Percentiles rank a stretch among this genome's conserved stretches.
Conservation (phyloP, 2,888 invertebrate species). For the Drosophila kanekoi region DNA sequence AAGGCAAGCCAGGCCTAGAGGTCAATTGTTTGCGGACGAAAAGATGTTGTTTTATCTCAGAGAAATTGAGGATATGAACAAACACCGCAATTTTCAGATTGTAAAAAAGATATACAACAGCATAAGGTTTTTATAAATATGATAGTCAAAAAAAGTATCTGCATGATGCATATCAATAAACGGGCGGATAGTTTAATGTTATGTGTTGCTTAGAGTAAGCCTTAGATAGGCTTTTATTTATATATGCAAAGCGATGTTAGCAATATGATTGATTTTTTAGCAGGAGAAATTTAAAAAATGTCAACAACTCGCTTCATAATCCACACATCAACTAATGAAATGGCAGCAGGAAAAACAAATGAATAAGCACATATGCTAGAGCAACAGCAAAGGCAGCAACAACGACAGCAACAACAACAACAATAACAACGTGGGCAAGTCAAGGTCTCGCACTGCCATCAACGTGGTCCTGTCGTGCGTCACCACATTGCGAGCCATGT, state of each 20-base stretch:
- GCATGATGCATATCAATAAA: too few relatives aligned
- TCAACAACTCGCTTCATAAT: slow-evolving; percentile 29
- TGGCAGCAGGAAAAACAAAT: slow-evolving; percentile 27
- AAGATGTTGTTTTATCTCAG: too few relatives aligned
- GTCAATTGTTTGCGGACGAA: too few relatives aligned
- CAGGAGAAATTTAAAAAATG: slow-evolving; percentile 14
- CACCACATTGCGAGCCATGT: slow-evolving; percentile 50
- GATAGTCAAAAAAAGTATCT: too few relatives aligned
- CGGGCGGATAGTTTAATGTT: too few relatives aligned
- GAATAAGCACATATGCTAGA: slow-evolving; percentile 6
- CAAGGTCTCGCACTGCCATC: slow-evolving; percentile 18
- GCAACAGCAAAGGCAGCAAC: neutral
- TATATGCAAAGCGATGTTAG: too few relatives aligned
- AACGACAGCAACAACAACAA: slow-evolving; percentile 1
- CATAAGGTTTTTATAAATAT: too few relatives aligned
- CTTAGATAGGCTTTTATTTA: too few relatives aligned
- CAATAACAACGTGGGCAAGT: slow-evolving; percentile 3
- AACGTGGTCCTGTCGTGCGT: slow-evolving; percentile 16
- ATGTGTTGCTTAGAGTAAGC: too few relatives aligned
- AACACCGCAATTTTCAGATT: too few relatives aligned
- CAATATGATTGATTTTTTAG: slow-evolving; percentile 3
- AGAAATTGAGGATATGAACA: too few relatives aligned
- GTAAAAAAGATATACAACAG: too few relatives aligned
- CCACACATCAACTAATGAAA: slow-evolving; percentile 51
- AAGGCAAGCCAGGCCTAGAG: neutral